These are phyloP conservation scores for Sturmia bella DNA, from an alignment of 2,888 invertebrate species.

Conservation along the genomic window DNA sequence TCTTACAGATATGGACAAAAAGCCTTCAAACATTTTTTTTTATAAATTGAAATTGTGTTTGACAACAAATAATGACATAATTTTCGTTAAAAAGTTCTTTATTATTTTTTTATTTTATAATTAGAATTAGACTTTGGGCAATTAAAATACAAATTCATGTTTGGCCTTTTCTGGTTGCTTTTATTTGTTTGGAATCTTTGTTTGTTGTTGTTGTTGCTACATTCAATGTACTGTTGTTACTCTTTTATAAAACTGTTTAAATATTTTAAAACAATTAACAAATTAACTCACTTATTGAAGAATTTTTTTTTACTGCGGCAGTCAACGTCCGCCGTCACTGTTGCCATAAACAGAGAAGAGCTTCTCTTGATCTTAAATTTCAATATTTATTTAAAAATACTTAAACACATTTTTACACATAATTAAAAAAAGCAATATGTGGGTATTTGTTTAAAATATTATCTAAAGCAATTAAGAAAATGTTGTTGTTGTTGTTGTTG, in stretches of 20 bases:
- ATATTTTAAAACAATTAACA: constrained; percentile 32
- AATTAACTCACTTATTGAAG: constrained; percentile 49
- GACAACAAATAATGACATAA: constrained; percentile 50
- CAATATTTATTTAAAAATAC: constrained; percentile 45
- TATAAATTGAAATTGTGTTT: no score
- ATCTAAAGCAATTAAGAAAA: constrained; percentile 47
- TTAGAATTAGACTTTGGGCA: background rate
- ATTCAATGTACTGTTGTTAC: constrained; percentile 9
- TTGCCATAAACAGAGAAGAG: constrained; percentile 41
- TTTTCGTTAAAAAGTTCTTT: constrained; percentile 35
- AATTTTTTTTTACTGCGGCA: background rate
- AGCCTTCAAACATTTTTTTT: background rate
- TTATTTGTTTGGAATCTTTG: background rate
- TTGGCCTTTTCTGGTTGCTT: background rate
- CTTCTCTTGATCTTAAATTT: constrained; percentile 40
- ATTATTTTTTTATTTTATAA: constrained; percentile 13
- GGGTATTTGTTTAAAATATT: constrained; percentile 48
- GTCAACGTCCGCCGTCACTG: constrained; percentile 44
- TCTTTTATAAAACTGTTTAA: constrained; percentile 41
- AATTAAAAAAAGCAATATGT: constrained; percentile 13
- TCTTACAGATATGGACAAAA: background rate
- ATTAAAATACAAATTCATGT: background rate
- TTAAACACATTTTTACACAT: constrained; percentile 10
- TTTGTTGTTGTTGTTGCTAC: background rate
- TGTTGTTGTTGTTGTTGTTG: constrained; percentile 3